Percentiles rank a stretch among this genome's conserved stretches.
Conservation (phyloP, 2,113 vertebrate genomes). For the Castor canadensis region DNA sequence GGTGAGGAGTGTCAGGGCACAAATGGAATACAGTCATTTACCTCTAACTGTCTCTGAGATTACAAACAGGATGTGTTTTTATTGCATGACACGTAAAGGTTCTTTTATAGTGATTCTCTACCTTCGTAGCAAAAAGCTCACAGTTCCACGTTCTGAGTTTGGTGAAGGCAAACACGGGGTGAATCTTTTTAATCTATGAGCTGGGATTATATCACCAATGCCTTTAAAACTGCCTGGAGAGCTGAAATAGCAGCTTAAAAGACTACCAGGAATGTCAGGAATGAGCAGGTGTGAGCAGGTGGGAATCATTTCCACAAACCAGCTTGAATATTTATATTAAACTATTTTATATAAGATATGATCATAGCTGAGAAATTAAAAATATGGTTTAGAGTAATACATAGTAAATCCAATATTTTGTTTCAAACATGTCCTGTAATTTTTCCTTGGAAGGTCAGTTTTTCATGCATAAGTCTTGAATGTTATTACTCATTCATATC, state of each 20-base stretch:
- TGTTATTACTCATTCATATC: background rate
- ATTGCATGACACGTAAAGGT: background rate
- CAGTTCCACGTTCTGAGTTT: background rate
- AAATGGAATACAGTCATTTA: background rate
- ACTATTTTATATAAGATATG: background rate
- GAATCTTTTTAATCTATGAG: slow-evolving; percentile 14
- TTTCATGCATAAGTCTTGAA: background rate
- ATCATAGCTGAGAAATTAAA: slow-evolving; percentile 7
- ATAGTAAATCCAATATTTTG: background rate
- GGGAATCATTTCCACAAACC: slow-evolving; percentile 8
- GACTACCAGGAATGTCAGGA: background rate
- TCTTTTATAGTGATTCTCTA: slow-evolving; percentile 21
- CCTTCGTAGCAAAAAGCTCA: background rate
- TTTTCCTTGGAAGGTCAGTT: background rate
- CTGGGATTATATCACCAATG: background rate
- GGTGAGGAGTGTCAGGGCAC: background rate
- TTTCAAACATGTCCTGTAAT: background rate
- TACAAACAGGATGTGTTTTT: background rate
- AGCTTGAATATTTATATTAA: background rate
- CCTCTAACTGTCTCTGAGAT: background rate
- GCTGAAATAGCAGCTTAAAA: background rate
- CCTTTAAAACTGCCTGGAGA: background rate
- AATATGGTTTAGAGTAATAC: background rate
- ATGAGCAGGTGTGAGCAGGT: background rate
- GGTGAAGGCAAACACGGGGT: background rate